Evolutionary conservation across 2,797 vertebrate genomes (phyloP).

Genomic region (Trematomus bernacchii): DNA sequence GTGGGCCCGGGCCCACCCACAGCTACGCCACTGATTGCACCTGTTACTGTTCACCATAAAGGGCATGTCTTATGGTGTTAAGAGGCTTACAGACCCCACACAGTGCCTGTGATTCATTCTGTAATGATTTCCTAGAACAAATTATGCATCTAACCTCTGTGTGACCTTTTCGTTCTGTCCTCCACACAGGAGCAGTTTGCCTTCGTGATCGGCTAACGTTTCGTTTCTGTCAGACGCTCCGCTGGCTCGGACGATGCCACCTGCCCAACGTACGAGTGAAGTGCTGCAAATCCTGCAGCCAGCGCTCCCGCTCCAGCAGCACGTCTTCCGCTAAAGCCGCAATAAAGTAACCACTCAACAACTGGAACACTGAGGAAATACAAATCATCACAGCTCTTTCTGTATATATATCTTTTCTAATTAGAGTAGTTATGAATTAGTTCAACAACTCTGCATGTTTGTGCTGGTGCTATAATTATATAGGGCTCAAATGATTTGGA

Average conservation of each 20-base stretch:
- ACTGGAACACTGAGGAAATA: slow-evolving; percentile 2
- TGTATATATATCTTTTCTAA: neutral
- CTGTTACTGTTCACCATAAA: neutral
- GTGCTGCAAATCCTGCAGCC: slow-evolving; percentile 91
- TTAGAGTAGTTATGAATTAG: slow-evolving; percentile 8
- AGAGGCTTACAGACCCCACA: neutral
- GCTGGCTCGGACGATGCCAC: slow-evolving; percentile 88
- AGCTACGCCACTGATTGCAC: too few relatives aligned
- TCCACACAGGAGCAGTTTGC: slow-evolving; percentile 82
- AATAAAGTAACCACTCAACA: slow-evolving; percentile 7
- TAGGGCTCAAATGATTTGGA: neutral
- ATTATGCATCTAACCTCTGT: neutral
- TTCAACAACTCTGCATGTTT: slow-evolving; percentile 18
- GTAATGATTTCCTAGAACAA: neutral
- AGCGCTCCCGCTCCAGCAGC: slow-evolving; percentile 66
- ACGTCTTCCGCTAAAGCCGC: slow-evolving; percentile 72
- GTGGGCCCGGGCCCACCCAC: too few relatives aligned
- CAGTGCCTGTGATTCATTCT: neutral
- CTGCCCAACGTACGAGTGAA: slow-evolving; percentile 83
- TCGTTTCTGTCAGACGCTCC: slow-evolving; percentile 91
- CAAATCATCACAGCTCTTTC: slow-evolving; percentile 20
- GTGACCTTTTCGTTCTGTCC: neutral
- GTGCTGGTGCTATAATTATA: neutral
- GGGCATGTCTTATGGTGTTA: neutral
- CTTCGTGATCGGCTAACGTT: slow-evolving; percentile 87